Evolutionary conservation across 2,113 vertebrate species (phyloP).

Genomic region (Odontophorus gujanensis): DNA sequence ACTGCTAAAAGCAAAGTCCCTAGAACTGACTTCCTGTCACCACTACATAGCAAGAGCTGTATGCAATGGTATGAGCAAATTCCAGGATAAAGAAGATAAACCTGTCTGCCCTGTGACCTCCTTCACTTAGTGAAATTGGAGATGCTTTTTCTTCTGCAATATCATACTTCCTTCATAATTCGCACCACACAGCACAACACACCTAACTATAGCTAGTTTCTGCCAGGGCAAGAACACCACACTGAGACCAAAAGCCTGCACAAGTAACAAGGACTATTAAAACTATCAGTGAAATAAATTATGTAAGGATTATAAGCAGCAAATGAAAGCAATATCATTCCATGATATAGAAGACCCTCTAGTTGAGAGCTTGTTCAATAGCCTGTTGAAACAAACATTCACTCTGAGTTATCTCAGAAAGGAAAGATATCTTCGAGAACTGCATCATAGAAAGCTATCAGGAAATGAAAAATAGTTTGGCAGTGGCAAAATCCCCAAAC

Average conservation of each 20-base stretch:
- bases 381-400: neutral
- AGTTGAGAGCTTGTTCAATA: neutral
- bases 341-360: neutral
- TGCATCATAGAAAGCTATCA: neutral
- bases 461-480: neutral
- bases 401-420: neutral
- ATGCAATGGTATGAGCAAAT: neutral
- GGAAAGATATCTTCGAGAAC: neutral
- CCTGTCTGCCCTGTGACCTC: neutral
- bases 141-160: neutral
- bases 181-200: neutral
- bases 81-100: neutral
- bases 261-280: neutral
- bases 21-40: neutral
- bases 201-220: neutral
- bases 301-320: neutral
- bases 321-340: neutral
- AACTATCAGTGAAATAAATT: neutral
- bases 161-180: neutral
- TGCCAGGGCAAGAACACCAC: neutral
- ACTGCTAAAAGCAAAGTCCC: neutral
- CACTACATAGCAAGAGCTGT: neutral
- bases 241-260: neutral
- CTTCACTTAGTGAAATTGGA: neutral
- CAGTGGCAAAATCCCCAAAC: neutral